Conservation (phyloP, 1,140 invertebrate genomes). For the Monochamus saltuarius region DNA sequence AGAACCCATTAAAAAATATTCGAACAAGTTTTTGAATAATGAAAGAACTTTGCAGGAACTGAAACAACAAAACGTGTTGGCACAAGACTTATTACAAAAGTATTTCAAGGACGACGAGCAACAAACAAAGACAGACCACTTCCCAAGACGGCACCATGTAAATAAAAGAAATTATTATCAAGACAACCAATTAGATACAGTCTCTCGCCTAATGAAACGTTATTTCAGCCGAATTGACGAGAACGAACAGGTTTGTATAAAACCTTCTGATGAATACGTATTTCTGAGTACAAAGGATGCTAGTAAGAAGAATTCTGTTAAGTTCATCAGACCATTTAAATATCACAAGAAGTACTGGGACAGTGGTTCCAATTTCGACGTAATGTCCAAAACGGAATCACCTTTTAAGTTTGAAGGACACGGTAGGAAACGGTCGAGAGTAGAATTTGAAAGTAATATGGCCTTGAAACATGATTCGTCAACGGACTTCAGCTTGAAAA, state of each 20-base stretch:
- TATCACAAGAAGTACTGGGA: no score
- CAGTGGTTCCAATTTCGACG: no score
- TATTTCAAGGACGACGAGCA: slow-evolving; percentile 3
- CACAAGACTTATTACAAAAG: slow-evolving; percentile 1
- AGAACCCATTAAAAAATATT: not conserved
- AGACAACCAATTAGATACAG: no score
- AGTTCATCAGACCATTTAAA: no score
- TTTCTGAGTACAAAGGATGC: not conserved
- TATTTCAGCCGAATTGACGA: not conserved
- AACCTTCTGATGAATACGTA: not conserved
- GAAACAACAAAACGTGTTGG: not conserved
- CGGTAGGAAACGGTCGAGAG: no score
- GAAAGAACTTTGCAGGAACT: not conserved
- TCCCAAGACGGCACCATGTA: not conserved
- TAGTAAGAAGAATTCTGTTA: no score
- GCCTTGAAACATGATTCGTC: no score
- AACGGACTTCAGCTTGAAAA: no score
- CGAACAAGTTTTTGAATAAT: slow-evolving; percentile 4
- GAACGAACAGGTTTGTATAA: not conserved
- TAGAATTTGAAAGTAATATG: no score
- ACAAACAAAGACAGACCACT: not conserved
- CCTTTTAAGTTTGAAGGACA: no score
- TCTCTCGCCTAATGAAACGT: not conserved
- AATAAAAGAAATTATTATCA: not conserved
- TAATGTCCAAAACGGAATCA: no score